Evolutionary conservation across 2,113 vertebrate genomes (phyloP).

Genomic region (Sorex araneus): DNA sequence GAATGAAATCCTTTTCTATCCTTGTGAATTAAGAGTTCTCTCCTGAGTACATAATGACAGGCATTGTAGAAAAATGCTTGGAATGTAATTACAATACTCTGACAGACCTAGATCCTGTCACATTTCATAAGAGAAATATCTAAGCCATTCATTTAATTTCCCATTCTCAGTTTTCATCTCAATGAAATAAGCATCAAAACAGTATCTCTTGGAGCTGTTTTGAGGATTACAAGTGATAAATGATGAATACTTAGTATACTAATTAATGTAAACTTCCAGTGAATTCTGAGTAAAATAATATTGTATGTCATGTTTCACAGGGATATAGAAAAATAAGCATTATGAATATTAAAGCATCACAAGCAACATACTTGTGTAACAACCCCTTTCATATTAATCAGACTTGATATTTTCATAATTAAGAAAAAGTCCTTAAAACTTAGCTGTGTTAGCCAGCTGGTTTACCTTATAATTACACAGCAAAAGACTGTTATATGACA

Average conservation of each 20-base stretch:
- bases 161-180: background rate
- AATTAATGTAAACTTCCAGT: slow-evolving; percentile 42
- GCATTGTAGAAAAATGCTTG: background rate
- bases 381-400: background rate
- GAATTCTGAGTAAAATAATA: slow-evolving; percentile 48
- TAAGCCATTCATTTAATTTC: slow-evolving; percentile 1
- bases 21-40: slow-evolving; percentile 25
- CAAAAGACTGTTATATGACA: slow-evolving; percentile 85
- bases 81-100: background rate
- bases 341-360: slow-evolving; percentile 17
- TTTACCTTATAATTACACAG: slow-evolving; percentile 88
- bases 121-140: background rate
- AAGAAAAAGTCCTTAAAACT: slow-evolving; percentile 81
- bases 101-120: background rate
- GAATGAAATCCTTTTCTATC: background rate
- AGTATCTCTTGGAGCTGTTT: slow-evolving; percentile 30
- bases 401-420: slow-evolving; percentile 42
- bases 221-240: slow-evolving; percentile 29
- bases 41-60: background rate
- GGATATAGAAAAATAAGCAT: slow-evolving; percentile 19
- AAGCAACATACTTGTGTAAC: slow-evolving; percentile 1
- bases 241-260: background rate
- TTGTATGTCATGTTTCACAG: slow-evolving; percentile 13
- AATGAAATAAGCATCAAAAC: slow-evolving; percentile 37
- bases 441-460: slow-evolving; percentile 86